Evolutionary conservation across 2,888 invertebrate genomes (phyloP).

Genomic region (Dysmachus trigonus): DNA sequence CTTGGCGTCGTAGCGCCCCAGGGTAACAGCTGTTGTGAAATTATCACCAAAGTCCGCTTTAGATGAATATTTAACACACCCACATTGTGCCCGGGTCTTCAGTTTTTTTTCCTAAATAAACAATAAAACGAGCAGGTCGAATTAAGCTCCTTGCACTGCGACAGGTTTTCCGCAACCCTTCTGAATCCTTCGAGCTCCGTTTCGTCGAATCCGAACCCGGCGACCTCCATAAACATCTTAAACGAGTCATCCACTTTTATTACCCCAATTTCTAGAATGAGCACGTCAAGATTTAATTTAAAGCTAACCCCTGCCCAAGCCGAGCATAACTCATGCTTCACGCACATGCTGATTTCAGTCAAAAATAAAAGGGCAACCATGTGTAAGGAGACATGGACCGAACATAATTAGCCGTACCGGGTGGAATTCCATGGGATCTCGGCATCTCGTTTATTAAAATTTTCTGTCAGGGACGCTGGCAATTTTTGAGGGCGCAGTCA

Average conservation of each 20-base stretch:
- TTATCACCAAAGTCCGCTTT: background rate
- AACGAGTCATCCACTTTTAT: constrained; percentile 24
- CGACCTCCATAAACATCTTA: background rate
- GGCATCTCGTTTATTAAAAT: constrained; percentile 39
- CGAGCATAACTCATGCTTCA: constrained; percentile 38
- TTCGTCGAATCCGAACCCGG: background rate
- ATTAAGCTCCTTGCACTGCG: background rate
- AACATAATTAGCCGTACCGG: constrained; percentile 41
- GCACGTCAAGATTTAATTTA: constrained; percentile 61
- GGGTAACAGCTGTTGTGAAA: background rate
- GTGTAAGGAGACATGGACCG: constrained; percentile 44
- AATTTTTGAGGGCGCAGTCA: constrained; percentile 40
- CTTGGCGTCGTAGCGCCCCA: background rate
- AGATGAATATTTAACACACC: background rate
- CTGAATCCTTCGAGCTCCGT: background rate
- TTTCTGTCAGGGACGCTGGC: constrained; percentile 27
- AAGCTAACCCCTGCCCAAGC: constrained; percentile 57
- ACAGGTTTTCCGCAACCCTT: background rate
- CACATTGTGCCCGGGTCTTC: background rate
- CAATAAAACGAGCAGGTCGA: background rate
- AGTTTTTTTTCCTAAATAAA: background rate
- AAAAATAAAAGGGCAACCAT: constrained; percentile 37
- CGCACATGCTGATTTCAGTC: constrained; percentile 37
- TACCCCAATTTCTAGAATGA: constrained; percentile 42
- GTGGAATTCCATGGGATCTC: constrained; percentile 27